Percentiles rank a stretch among this genome's conserved stretches.
Evolutionary conservation across 2,888 invertebrate genomes (phyloP).

Genomic region (Candidula unifasciata): DNA sequence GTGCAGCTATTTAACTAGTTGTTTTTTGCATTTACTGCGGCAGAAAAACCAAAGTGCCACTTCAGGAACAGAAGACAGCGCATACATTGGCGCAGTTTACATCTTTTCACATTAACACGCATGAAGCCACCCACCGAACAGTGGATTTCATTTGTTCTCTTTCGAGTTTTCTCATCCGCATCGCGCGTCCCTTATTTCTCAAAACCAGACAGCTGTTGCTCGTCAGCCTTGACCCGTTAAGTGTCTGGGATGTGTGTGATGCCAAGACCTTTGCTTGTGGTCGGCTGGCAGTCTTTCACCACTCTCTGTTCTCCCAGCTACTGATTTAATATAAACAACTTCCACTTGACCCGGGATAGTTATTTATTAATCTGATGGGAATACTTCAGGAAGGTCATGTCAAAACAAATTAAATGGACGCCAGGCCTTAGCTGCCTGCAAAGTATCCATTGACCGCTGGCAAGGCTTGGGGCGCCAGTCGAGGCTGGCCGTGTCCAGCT

Average conservation of each 20-base stretch:
- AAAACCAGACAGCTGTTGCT: neutral
- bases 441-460: conserved; percentile 14
- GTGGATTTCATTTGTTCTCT: too few species aligned
- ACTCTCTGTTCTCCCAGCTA: neutral
- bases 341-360: neutral
- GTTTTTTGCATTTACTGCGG: too few species aligned
- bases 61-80: too few species aligned
- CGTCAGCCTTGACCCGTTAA: neutral
- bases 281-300: neutral
- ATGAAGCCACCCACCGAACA: too few species aligned
- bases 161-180: too few species aligned
- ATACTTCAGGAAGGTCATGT: neutral
- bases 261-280: neutral
- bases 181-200: too few species aligned
- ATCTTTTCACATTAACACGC: too few species aligned
- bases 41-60: too few species aligned
- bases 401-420: conserved; percentile 39
- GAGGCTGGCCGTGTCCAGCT: neutral
- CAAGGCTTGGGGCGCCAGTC: neutral
- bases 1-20: too few species aligned
- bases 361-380: conserved; percentile 35
- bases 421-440: neutral
- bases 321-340: conserved; percentile 5
- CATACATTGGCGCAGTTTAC: too few species aligned
- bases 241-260: neutral